These are phyloP conservation scores for Homarus gammarus DNA, from an alignment of 2,888 invertebrate species.

Conservation along the genomic window DNA sequence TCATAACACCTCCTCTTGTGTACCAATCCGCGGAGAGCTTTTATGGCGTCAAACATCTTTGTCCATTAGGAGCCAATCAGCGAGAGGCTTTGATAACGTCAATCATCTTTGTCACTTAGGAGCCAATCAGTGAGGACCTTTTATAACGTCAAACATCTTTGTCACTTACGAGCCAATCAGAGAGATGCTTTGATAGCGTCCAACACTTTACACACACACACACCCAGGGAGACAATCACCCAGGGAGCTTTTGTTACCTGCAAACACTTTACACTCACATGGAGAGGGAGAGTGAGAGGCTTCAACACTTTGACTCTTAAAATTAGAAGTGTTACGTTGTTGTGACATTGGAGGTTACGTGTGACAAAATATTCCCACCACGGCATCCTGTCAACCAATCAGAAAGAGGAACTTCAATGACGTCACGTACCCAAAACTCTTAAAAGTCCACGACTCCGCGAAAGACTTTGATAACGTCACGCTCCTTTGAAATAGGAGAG, in stretches of 20 bases:
- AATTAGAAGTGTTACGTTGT: too few relatives aligned
- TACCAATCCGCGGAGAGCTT: neutral
- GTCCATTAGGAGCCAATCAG: neutral
- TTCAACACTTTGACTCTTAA: too few relatives aligned
- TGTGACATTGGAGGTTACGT: too few relatives aligned
- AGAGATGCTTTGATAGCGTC: neutral
- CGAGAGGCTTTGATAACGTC: neutral
- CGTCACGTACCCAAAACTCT: too few relatives aligned
- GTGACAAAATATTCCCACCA: too few relatives aligned
- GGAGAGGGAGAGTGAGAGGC: too few relatives aligned
- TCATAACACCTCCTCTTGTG: neutral
- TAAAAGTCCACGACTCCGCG: too few relatives aligned
- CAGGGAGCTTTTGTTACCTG: neutral
- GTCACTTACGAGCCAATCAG: neutral
- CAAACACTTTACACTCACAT: too few relatives aligned
- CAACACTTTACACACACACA: neutral
- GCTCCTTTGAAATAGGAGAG: neutral
- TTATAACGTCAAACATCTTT: neutral
- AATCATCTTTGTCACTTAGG: neutral
- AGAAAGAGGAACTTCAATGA: too few relatives aligned
- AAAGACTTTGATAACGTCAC: neutral
- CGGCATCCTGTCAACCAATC: too few relatives aligned
- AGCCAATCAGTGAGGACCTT: neutral
- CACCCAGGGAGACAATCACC: neutral
- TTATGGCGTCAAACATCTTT: neutral